These are phyloP conservation scores for Hylaeus anthracinus DNA, from an alignment of 1,140 invertebrate species.

Conservation along the genomic window DNA sequence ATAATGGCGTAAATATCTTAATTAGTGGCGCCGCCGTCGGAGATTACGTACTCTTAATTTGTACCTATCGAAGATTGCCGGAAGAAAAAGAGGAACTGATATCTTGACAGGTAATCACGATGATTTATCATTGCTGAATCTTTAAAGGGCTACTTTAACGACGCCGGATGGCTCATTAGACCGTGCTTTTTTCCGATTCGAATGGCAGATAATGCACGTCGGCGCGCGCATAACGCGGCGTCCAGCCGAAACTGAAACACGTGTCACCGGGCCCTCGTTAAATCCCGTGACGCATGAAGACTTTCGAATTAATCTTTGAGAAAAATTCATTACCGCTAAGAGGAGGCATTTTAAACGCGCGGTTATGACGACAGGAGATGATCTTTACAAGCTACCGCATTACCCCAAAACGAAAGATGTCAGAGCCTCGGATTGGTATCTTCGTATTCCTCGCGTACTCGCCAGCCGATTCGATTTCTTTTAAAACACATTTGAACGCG, in stretches of 20 bases:
- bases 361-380: constrained; percentile 40
- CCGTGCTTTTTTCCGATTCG: constrained; percentile 45
- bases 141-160: constrained; percentile 47
- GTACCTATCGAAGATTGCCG: constrained; percentile 24
- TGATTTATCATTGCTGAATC: constrained; percentile 48
- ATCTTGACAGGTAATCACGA: constrained; percentile 44
- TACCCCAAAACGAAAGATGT: background rate
- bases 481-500: background rate
- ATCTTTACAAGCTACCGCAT: constrained; percentile 38
- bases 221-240: background rate
- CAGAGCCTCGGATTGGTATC: too few species aligned
- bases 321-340: constrained; percentile 46
- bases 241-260: constrained; percentile 33
- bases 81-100: constrained; percentile 13
- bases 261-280: constrained; percentile 37
- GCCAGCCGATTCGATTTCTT: background rate
- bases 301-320: constrained; percentile 46
- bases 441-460: background rate
- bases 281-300: constrained; percentile 49
- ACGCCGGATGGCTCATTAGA: constrained; percentile 44
- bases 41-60: constrained; percentile 36
- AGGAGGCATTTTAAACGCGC: constrained; percentile 26
- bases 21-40: background rate
- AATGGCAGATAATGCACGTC: constrained; percentile 34
- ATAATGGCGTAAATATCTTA: constrained; percentile 22